These are phyloP conservation scores for Ranitomeya variabilis DNA, from an alignment of 2,113 vertebrate species.

Conservation along the genomic window DNA sequence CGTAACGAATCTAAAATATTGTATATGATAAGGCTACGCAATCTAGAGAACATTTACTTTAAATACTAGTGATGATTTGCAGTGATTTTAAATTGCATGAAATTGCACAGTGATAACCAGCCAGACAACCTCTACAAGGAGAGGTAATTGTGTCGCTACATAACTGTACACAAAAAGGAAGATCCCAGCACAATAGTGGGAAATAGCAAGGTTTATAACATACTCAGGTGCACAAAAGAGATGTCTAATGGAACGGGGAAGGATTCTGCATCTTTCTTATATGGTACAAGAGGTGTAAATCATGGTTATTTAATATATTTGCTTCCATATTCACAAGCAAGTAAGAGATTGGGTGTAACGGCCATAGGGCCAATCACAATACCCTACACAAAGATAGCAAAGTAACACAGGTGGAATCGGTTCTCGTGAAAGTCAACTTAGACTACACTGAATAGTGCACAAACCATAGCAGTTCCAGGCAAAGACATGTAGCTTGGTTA, in stretches of 20 bases:
- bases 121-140: background rate
- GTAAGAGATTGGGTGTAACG: no score
- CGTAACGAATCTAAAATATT: conserved; percentile 22
- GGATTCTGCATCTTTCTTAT: background rate
- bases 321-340: no score
- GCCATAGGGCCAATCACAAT: no score
- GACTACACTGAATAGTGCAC: no score
- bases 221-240: background rate
- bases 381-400: no score
- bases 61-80: background rate
- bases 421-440: no score
- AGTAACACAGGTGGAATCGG: no score
- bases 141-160: background rate
- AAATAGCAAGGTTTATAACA: conserved; percentile 5
- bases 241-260: background rate
- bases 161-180: background rate
- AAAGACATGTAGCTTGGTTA: no score
- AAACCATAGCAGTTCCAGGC: no score
- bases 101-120: conserved; percentile 15
- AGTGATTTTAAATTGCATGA: conserved; percentile 36
- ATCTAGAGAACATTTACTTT: background rate
- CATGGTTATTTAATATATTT: background rate
- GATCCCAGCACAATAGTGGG: background rate
- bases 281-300: background rate
- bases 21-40: background rate